Evolutionary conservation across 2,797 vertebrate genomes (phyloP).

Genomic region (Rallus crepitans): DNA sequence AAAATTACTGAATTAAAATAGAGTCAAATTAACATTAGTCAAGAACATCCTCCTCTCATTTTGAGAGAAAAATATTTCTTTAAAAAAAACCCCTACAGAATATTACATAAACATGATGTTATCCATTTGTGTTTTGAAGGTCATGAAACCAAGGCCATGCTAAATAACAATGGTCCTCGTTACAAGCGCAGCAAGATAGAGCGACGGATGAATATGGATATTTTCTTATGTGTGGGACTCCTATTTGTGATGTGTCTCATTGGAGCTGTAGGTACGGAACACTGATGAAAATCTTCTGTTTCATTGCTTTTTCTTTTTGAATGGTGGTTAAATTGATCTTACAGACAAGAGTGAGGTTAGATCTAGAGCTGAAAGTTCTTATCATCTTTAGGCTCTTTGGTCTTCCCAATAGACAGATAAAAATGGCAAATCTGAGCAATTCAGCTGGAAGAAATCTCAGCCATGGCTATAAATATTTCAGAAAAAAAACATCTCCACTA

Average conservation of each 20-base stretch:
- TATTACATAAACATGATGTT: not conserved
- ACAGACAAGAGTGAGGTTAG: not conserved
- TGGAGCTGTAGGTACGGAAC: conserved; percentile 88
- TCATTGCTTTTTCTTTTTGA: not conserved
- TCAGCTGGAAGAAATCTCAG: not conserved
- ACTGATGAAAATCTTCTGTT: not conserved
- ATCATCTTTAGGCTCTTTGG: not conserved
- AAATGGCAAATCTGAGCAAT: not conserved
- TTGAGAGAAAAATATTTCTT: not conserved
- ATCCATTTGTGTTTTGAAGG: conserved; percentile 78
- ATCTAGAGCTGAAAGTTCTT: not conserved
- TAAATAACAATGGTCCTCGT: conserved; percentile 89
- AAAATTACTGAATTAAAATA: not conserved
- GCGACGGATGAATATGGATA: conserved; percentile 87
- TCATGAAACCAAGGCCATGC: conserved; percentile 94
- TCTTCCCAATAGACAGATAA: not conserved
- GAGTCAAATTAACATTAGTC: not conserved
- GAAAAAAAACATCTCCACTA: not conserved
- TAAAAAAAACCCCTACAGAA: not conserved
- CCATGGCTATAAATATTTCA: not conserved
- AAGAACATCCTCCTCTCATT: not conserved
- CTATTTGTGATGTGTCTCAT: conserved; percentile 91
- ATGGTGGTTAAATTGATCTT: not conserved
- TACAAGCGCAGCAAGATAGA: conserved; percentile 96
- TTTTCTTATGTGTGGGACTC: conserved; percentile 89